Base-by-base conservation (phyloP, 92 coral and sea anemone species). In the Epizoanthus illoricatus region DNA sequence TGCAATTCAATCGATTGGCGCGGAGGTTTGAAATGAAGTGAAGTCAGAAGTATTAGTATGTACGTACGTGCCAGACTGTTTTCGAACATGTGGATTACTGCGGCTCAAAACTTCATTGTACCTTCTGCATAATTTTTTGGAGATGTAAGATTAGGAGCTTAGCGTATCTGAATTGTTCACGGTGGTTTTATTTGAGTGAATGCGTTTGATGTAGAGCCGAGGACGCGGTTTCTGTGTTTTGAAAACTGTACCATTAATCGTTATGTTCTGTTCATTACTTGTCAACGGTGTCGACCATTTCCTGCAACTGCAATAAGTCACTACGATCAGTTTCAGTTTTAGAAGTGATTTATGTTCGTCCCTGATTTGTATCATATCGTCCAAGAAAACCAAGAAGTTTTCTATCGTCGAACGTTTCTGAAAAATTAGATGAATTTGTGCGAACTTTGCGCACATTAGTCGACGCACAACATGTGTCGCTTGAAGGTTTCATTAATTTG, bases 11-110 rank as follows among this genome's bases (percentile, higher is more conserved):
- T 47, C 49, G 64, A 78, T 41, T 69, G 81, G 57, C 71, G 79
- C 87, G 92, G 91, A 92, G 94, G 90, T 92, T 84, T 81, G 80
- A 88, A 86, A 88, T 93, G 87, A 81, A 85, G 84, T 86, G 12
- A 9, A 52, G 10, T 2, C 56, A 52, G 74, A 55, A 58, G 49
- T 59, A 69, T 75, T n/a, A n/a, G n/a, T n/a, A n/a, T n/a, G n/a
- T n/a, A n/a, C n/a, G 84, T 75, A 20, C 61, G 71, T 28, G 74
- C 73, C 58, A 33, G 39, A 17, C 64, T 84, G 85, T 45, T 78
- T 66, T 78, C 71, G 60, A 78, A 64, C 82, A 78, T 78, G 71
- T 78, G 82, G 65, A 45, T 52, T 63, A 70, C 57, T 49, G 61
- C 59, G 15, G 17, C 47, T 19, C 76, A 20, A 55, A 40, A 40